phyloP scores from a whole-genome alignment of 2,888 invertebrate species.

The Megaustenia siamemsis region DNA sequence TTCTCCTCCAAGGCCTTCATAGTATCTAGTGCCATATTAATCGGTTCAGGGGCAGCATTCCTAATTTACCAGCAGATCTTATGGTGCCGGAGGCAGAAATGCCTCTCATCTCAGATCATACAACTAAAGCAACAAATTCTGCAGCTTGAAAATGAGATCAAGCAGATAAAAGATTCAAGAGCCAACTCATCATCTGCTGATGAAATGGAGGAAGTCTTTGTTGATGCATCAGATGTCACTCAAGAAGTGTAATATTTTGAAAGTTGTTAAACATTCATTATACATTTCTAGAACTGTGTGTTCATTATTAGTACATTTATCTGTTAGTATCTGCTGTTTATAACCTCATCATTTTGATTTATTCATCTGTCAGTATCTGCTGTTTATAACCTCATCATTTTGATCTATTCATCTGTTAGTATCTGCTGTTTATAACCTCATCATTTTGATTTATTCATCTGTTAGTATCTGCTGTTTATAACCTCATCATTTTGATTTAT shows the following conservation, averaged over 20 bases:
- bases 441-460: no score
- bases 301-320: not conserved
- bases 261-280: not conserved
- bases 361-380: no score
- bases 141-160: constrained; percentile 40
- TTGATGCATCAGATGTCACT: constrained; percentile 50
- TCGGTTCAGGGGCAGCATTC: constrained; percentile 38
- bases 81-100: not conserved
- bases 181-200: constrained; percentile 43
- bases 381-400: no score
- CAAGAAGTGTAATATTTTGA: constrained; percentile 13
- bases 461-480: no score
- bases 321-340: not conserved
- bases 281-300: no score
- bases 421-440: no score
- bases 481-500: no score
- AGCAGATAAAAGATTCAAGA: constrained; percentile 15
- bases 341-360: no score
- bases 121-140: constrained; percentile 25
- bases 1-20: constrained; percentile 34
- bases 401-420: no score
- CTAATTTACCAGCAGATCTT: constrained; percentile 35
- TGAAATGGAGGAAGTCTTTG: constrained; percentile 48
- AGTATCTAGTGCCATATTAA: constrained; percentile 8
- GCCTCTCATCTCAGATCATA: not conserved